Evolutionary conservation across 2,888 invertebrate species (phyloP).

Genomic region (Folsomia manolachei): DNA sequence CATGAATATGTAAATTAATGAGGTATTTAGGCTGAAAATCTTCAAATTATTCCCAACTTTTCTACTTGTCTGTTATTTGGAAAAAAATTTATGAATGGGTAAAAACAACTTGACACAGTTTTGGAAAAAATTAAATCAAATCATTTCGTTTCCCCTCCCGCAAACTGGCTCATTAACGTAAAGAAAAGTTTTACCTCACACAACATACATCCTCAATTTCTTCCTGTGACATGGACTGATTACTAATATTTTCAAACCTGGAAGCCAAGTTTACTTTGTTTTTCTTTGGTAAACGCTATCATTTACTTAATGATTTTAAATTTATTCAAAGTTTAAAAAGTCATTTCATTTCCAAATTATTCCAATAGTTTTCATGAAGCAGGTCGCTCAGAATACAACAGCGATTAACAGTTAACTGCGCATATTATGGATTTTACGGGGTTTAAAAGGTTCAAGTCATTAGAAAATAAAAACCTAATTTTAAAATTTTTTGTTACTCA

Average conservation of each 20-base stretch:
- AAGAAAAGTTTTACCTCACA: background rate
- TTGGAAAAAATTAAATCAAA: background rate
- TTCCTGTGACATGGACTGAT: background rate
- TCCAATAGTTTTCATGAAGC: background rate
- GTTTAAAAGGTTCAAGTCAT: too few relatives aligned
- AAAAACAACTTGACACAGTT: background rate
- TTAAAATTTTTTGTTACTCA: too few relatives aligned
- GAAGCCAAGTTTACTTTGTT: background rate
- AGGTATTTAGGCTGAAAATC: background rate
- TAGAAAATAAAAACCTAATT: too few relatives aligned
- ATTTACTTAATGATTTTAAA: background rate
- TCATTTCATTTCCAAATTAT: background rate
- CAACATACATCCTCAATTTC: background rate
- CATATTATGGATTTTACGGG: too few relatives aligned
- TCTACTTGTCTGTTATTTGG: too few relatives aligned
- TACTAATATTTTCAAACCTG: background rate
- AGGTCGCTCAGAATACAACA: background rate
- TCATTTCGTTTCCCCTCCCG: too few relatives aligned
- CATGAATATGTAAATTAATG: constrained; percentile 6
- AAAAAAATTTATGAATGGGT: background rate
- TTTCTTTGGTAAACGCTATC: background rate
- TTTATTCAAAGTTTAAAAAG: background rate
- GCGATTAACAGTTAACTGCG: too few relatives aligned
- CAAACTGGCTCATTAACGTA: background rate
- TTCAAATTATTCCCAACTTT: background rate